Conservation (phyloP, 2,888 invertebrate species). For the Zele albiditarsus region DNA sequence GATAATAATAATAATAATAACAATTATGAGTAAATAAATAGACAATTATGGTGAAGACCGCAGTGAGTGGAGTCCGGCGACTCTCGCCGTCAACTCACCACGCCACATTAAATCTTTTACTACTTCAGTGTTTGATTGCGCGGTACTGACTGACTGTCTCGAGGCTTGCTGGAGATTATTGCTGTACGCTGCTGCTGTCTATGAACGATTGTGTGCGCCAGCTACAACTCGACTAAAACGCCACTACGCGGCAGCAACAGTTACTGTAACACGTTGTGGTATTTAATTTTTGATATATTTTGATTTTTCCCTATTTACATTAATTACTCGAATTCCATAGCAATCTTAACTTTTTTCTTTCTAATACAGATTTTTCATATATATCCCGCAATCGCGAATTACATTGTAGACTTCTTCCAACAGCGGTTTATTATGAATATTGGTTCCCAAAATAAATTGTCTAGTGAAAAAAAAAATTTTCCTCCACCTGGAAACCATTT, state of each 20-base stretch:
- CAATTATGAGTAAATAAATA: neutral
- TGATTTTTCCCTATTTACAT: too few species aligned
- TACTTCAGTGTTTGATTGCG: neutral
- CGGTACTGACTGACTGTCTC: neutral
- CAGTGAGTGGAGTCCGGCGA: slow-evolving; percentile 7
- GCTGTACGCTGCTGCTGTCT: slow-evolving; percentile 15
- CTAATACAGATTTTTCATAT: too few species aligned
- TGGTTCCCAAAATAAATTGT: too few species aligned
- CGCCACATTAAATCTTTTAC: neutral
- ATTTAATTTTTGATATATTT: neutral
- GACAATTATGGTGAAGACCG: neutral
- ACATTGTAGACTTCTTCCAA: too few species aligned
- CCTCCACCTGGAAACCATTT: too few species aligned
- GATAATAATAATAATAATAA: neutral
- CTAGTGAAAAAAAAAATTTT: too few species aligned
- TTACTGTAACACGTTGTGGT: neutral
- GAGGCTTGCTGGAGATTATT: neutral
- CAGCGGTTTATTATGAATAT: too few species aligned
- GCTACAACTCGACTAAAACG: neutral
- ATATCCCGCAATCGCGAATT: too few species aligned
- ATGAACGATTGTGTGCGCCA: neutral
- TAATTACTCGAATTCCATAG: too few species aligned
- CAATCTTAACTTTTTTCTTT: too few species aligned
- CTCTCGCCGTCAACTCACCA: slow-evolving; percentile 10
- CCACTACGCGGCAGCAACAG: neutral